Conservation (phyloP, 2,113 vertebrate genomes). For the Steatornis caripensis region DNA sequence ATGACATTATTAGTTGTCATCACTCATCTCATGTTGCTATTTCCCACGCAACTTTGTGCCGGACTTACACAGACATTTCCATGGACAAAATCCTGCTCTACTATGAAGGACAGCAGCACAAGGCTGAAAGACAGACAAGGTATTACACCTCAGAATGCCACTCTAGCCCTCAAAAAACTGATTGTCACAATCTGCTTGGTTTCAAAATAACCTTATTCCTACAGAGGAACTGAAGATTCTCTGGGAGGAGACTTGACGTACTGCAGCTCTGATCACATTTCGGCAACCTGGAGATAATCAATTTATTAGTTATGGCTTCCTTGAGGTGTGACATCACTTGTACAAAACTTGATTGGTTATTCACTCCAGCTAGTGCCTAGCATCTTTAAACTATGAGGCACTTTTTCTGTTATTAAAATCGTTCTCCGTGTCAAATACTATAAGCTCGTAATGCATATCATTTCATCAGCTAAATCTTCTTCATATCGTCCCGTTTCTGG, state of each 20-base stretch:
- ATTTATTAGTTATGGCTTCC: slow-evolving; percentile 74
- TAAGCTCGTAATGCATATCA: slow-evolving; percentile 99
- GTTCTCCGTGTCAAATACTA: slow-evolving; percentile 81
- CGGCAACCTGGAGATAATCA: slow-evolving; percentile 38
- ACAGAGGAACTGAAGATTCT: not conserved
- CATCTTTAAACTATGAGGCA: slow-evolving; percentile 85
- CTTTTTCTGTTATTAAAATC: slow-evolving; percentile 85
- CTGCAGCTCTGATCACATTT: slow-evolving; percentile 24
- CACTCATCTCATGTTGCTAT: slow-evolving; percentile 65
- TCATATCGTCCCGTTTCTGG: slow-evolving; percentile 86
- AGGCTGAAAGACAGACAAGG: slow-evolving; percentile 15
- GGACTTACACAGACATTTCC: not conserved
- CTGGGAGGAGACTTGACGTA: not conserved
- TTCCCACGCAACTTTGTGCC: not conserved
- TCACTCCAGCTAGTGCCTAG: slow-evolving; percentile 83
- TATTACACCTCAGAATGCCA: slow-evolving; percentile 43
- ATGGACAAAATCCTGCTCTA: not conserved
- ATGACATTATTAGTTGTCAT: slow-evolving; percentile 91
- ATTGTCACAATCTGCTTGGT: slow-evolving; percentile 44
- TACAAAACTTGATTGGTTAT: slow-evolving; percentile 57
- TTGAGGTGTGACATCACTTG: slow-evolving; percentile 62
- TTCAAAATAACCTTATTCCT: slow-evolving; percentile 14
- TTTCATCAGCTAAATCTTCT: slow-evolving; percentile 97
- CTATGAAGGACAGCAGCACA: slow-evolving; percentile 19
- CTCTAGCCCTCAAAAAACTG: slow-evolving; percentile 35